These are phyloP conservation scores for Halesus radiatus DNA, from an alignment of 1,140 invertebrate species.

Conservation along the genomic window DNA sequence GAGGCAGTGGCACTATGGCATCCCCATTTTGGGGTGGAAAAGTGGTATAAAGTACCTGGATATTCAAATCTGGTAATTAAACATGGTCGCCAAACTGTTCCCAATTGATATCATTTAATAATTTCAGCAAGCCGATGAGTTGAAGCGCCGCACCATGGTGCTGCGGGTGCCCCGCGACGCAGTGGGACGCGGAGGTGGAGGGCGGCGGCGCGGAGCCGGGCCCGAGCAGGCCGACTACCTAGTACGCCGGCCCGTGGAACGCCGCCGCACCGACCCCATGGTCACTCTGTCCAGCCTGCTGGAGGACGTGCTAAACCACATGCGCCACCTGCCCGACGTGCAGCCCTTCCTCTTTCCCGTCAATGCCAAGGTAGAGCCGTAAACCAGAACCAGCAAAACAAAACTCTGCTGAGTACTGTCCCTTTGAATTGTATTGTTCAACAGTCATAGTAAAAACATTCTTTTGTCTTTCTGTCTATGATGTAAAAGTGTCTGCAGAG, in stretches of 20 bases:
- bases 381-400: not conserved
- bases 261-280: slow-evolving; percentile 95
- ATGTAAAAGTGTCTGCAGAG: no score
- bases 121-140: slow-evolving; percentile 82
- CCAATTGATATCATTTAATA: not conserved
- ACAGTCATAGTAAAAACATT: no score
- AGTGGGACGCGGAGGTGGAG: slow-evolving; percentile 74
- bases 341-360: slow-evolving; percentile 95
- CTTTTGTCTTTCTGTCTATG: no score
- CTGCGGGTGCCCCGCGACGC: slow-evolving; percentile 88
- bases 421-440: no score
- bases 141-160: slow-evolving; percentile 84
- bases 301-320: slow-evolving; percentile 94
- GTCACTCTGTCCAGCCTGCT: slow-evolving; percentile 94
- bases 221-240: slow-evolving; percentile 94
- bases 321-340: slow-evolving; percentile 93
- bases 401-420: not conserved
- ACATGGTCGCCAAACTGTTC: no score
- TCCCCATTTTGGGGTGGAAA: no score
- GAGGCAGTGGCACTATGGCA: no score
- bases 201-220: slow-evolving; percentile 74
- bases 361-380: slow-evolving; percentile 81
- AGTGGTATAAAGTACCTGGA: no score
- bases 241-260: slow-evolving; percentile 90
- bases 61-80: no score